phyloP scores from a whole-genome alignment of 2,888 invertebrate species.

The Dasypogon diadema region DNA sequence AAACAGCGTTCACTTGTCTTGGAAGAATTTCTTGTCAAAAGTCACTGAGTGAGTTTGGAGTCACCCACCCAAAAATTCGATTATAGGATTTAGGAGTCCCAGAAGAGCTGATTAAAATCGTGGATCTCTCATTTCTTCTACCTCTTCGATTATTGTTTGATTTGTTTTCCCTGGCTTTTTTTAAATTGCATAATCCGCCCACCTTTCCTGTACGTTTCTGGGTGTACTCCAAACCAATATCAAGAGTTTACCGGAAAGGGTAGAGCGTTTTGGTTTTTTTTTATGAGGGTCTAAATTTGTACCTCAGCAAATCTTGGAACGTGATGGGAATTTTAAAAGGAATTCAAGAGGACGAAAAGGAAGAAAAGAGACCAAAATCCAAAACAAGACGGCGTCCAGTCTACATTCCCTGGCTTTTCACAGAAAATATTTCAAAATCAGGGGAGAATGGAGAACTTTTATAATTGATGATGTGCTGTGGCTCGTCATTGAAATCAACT shows the following conservation, averaged over 20 bases:
- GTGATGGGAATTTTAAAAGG: no score
- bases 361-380: neutral
- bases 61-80: slow-evolving; percentile 7
- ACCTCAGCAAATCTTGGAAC: no score
- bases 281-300: no score
- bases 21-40: neutral
- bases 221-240: neutral
- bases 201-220: neutral
- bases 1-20: neutral
- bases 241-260: neutral
- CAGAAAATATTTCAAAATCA: slow-evolving; percentile 17
- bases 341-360: neutral
- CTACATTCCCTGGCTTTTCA: neutral
- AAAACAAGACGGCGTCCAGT: neutral
- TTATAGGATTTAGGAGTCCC: slow-evolving; percentile 1
- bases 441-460: neutral
- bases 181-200: neutral
- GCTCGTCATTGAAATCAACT: slow-evolving; percentile 20
- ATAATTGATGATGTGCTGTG: slow-evolving; percentile 10
- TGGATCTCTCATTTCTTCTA: neutral
- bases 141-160: neutral
- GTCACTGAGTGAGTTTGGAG: no score
- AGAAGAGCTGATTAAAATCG: neutral
- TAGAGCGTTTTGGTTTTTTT: no score
- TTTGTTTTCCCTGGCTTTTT: neutral